Percentiles rank a stretch among this genome's conserved stretches.
Evolutionary conservation across 2,113 vertebrate species (phyloP).

Genomic region (Ranitomeya imitator): DNA sequence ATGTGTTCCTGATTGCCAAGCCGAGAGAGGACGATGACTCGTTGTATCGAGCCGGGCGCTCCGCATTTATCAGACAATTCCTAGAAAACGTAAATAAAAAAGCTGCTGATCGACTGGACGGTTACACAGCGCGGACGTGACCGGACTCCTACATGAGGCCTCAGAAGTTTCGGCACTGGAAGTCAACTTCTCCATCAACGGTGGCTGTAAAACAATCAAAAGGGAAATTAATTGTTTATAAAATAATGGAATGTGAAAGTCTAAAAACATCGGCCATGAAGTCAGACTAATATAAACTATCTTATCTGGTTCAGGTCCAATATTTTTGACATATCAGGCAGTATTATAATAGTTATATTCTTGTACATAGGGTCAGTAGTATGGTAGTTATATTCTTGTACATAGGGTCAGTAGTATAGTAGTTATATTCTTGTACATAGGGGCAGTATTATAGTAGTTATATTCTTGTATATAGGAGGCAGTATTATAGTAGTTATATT

Average conservation of each 20-base stretch:
- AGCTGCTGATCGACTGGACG: neutral
- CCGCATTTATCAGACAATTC: constrained; percentile 7
- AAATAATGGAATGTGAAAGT: no score
- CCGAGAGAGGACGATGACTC: neutral
- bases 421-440: neutral
- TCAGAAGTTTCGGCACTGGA: neutral
- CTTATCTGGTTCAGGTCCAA: no score
- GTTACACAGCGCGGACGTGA: neutral
- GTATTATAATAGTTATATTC: no score
- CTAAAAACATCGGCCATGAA: no score
- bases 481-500: no score
- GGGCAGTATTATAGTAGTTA: neutral
- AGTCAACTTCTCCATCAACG: neutral
- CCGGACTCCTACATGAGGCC: neutral
- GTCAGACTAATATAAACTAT: no score
- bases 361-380: no score
- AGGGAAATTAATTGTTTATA: neutral
- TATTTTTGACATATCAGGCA: no score
- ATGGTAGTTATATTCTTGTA: no score
- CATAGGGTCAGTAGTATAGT: neutral
- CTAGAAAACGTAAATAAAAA: constrained; percentile 11
- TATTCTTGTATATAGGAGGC: neutral
- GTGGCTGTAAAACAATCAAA: neutral
- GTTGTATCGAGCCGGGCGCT: neutral
- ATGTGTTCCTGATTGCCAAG: neutral